Evolutionary conservation across 2,797 vertebrate genomes (phyloP).

Genomic region (Acipenser ruthenus): DNA sequence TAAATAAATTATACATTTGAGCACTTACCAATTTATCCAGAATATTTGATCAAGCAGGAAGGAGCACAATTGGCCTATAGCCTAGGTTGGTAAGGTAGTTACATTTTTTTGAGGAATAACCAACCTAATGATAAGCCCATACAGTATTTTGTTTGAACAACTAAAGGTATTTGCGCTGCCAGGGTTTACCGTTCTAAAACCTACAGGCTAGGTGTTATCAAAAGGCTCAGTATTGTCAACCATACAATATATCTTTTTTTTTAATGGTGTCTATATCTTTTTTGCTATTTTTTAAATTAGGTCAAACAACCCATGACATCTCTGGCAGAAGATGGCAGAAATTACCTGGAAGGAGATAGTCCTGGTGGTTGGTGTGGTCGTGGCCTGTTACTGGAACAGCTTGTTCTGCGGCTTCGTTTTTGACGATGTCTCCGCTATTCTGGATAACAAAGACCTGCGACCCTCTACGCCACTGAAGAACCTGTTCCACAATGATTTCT

Average conservation of each 20-base stretch:
- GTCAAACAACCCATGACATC: conserved; percentile 57
- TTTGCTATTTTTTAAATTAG: not conserved
- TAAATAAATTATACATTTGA: too few relatives aligned
- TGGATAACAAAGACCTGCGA: conserved; percentile 96
- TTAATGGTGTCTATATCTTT: conserved; percentile 14
- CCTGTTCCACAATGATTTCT: conserved; percentile 95
- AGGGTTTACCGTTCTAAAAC: too few relatives aligned
- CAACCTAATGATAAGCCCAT: too few relatives aligned
- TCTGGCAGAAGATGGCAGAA: conserved; percentile 74
- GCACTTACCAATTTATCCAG: too few relatives aligned
- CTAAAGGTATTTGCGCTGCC: too few relatives aligned
- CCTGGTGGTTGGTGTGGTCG: conserved; percentile 78
- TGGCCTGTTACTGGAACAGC: conserved; percentile 95
- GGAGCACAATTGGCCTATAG: too few relatives aligned
- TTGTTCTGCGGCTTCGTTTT: conserved; percentile 92
- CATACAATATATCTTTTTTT: not conserved
- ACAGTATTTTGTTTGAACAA: too few relatives aligned
- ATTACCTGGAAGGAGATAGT: conserved; percentile 80
- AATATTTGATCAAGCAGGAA: too few relatives aligned
- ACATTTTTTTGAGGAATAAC: too few relatives aligned
- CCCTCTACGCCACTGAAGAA: conserved; percentile 82
- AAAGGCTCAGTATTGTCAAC: not conserved
- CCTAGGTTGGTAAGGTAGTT: too few relatives aligned
- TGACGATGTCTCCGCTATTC: conserved; percentile 94
- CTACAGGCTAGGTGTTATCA: too few relatives aligned